These are phyloP conservation scores for Hydrotaea diabolus DNA, from an alignment of 2,888 invertebrate genomes.

Conservation along the genomic window DNA sequence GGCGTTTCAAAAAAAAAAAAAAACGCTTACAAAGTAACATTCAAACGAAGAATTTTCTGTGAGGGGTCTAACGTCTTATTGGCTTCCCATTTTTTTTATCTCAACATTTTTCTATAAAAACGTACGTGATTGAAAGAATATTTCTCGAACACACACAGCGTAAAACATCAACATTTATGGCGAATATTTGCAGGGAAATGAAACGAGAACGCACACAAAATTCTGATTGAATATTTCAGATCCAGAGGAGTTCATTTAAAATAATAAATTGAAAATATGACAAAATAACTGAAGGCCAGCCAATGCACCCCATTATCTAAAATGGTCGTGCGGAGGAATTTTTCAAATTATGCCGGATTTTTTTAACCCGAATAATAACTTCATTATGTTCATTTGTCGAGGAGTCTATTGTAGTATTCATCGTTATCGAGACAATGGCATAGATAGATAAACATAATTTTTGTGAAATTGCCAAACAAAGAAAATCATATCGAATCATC, in stretches of 20 bases:
- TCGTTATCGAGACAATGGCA: too few species aligned
- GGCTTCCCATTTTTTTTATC: conserved; percentile 28
- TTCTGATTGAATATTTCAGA: conserved; percentile 31
- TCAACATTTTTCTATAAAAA: conserved; percentile 23
- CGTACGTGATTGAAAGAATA: conserved; percentile 54
- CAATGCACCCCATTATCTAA: too few species aligned
- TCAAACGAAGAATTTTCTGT: conserved; percentile 32
- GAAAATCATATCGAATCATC: conserved; percentile 30
- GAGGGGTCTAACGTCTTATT: conserved; percentile 46
- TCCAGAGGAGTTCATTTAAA: conserved; percentile 47
- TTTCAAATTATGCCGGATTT: not conserved
- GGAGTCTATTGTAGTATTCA: too few species aligned
- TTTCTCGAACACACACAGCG: not conserved
- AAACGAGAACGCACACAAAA: not conserved
- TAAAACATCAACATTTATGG: conserved; percentile 14
- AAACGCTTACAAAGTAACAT: conserved; percentile 44
- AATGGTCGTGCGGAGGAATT: not conserved
- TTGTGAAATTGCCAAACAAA: too few species aligned
- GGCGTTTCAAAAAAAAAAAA: conserved; percentile 26
- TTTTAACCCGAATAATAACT: not conserved
- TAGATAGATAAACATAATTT: too few species aligned
- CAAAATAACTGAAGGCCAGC: not conserved
- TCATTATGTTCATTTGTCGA: too few species aligned
- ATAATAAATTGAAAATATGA: conserved; percentile 48
- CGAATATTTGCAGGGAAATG: not conserved